Evolutionary conservation across 2,888 invertebrate species (phyloP), one percentile per base, ranked within the genome.

Genomic region (Tenthredo livida): DNA sequence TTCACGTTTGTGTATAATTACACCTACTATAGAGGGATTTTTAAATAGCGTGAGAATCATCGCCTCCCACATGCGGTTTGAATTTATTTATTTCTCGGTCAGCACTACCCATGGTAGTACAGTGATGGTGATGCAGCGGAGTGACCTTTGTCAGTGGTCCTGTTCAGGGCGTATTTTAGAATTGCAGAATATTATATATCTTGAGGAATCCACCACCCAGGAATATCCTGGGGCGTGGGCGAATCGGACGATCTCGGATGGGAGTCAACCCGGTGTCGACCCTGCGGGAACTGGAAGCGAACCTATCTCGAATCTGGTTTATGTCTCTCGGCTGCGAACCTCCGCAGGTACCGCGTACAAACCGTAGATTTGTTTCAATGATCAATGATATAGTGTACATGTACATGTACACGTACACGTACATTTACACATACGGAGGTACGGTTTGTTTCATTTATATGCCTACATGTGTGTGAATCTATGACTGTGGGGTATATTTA

Each of bases 261-360:
- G 54, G 54, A 77, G 77, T 77, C 77, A 89, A 89, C 88, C 87
- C 88, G 88, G 87, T 82, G 88, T 87, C 90, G 91, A 90, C 90
- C 90, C 90, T 89, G 88, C 90, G 91, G 89, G 88, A 91, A 91
- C 92, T 90, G 90, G 90, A 89, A 90, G 90, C 90, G 88, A 86
- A 87, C 86, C 86, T 91, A 91, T 92, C 91, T 92, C 89, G 90
- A 89, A 92, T 92, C 91, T 92, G 90, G 89, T 92, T 91, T 91
- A 91, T 92, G 91, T 90, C 89, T 88, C 88, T 89, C 90, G 89
- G 90, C 88, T 86, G 89, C 61, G 25, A 61, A 61, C 80, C 61
- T 87, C 86, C 77, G 47, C 77, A 47, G 29, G 67, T 67, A 58
- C 37, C 58, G 47, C 47, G 47, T 47, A 83, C 65, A 83, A 15